These are phyloP conservation scores for Neodiprion virginianus DNA, from an alignment of 1,140 invertebrate genomes.

Conservation along the genomic window DNA sequence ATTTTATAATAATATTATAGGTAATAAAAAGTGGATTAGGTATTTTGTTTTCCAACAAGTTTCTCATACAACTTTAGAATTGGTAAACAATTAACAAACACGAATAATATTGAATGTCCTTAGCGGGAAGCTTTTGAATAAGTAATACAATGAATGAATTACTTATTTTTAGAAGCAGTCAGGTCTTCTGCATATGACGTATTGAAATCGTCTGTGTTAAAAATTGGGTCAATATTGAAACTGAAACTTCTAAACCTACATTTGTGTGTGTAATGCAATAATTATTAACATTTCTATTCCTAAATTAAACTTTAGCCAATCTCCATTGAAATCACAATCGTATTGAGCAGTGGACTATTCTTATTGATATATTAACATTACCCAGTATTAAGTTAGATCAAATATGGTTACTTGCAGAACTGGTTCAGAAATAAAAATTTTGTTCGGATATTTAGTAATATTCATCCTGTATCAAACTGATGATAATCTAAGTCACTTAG, in stretches of 20 bases:
- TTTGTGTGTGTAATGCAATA: not conserved
- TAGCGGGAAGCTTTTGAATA: not conserved
- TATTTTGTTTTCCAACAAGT: not conserved
- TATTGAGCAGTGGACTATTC: not conserved
- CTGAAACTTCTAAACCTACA: not conserved
- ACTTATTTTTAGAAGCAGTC: constrained; percentile 4
- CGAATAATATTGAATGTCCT: not conserved
- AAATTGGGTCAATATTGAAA: not conserved
- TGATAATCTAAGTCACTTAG: constrained; percentile 12
- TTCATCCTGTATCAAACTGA: not conserved
- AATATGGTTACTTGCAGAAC: not conserved
- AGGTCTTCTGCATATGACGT: not conserved
- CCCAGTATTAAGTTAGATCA: not conserved
- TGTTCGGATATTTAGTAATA: not conserved
- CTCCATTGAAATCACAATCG: not conserved
- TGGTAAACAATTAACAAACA: not conserved
- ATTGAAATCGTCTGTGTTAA: not conserved
- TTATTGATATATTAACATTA: not conserved
- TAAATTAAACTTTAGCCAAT: too few relatives aligned
- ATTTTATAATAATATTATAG: not conserved
- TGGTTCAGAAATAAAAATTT: not conserved
- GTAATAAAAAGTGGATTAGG: not conserved
- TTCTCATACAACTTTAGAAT: not conserved
- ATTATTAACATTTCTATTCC: not conserved
- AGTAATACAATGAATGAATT: not conserved